phyloP scores from a whole-genome alignment of 2,113 vertebrate genomes.

The Deroptyus accipitrinus region DNA sequence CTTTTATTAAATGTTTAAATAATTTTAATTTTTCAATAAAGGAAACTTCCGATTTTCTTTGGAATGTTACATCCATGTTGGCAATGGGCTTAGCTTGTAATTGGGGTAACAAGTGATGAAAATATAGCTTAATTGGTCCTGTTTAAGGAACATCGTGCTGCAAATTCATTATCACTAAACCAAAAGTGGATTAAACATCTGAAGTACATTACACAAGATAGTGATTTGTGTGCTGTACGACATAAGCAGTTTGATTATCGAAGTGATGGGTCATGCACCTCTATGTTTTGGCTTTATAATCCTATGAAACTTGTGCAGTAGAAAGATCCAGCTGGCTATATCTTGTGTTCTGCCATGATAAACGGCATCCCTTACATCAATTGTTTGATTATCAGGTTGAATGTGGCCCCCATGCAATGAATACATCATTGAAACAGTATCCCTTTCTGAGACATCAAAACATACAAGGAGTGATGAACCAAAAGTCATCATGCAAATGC shows the following conservation, averaged over 20 bases:
- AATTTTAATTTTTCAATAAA: not conserved
- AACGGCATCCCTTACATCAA: not conserved
- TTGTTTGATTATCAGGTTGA: not conserved
- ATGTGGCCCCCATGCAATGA: not conserved
- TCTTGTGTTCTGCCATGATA: not conserved
- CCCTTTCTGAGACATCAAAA: not conserved
- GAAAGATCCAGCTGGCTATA: not conserved
- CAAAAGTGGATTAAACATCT: not conserved
- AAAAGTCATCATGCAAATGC: not conserved
- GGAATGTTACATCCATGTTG: not conserved
- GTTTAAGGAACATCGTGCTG: not conserved
- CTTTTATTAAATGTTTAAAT: not conserved
- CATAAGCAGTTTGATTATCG: not conserved
- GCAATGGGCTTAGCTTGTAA: not conserved
- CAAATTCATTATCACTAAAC: not conserved
- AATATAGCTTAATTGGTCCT: not conserved
- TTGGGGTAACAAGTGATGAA: not conserved
- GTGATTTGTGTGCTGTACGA: not conserved
- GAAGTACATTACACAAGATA: not conserved
- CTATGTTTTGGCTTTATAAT: not conserved
- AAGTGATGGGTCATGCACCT: not conserved
- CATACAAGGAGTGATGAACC: not conserved
- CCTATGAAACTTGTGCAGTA: not conserved
- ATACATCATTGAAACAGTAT: not conserved
- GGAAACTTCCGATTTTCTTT: not conserved